Evolutionary conservation across 2,797 vertebrate species (phyloP), one percentile per base, ranked within the genome.

Genomic region (Otolemur crassicaudatus): DNA sequence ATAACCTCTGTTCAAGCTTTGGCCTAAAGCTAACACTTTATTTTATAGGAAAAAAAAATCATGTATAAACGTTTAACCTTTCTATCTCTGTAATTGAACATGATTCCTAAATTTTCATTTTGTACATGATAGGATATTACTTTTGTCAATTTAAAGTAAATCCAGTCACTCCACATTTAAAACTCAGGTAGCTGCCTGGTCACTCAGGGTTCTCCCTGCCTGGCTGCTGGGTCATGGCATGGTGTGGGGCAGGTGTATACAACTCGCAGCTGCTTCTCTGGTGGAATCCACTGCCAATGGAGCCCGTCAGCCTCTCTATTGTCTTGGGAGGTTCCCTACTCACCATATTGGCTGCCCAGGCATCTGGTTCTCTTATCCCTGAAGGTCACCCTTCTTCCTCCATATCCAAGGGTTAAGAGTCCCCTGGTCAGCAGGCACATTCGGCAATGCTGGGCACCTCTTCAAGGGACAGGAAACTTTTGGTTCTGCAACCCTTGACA

Each of bases 171-270:
- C 27, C 67, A 22, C 12, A 61, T 46, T 80, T 16, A 81, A 14
- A 60, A 13, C 12, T 8, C 31, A 46, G 46, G 60, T 11, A 17
- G 4, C 34, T 7, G 0, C 90, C 43, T 7, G 6, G 23, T 46
- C 40, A 34, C 9, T 43, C 43, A 27, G 61, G 13, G 1, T 43
- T 29, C 4, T 3, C 61, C 20, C 1, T 17, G 0, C 43, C 7
- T 6, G 34, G 82, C 2, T 5, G 31, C n/a, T n/a, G 13, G 2
- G 7, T 19, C 9, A 4, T 2, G 1, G 6, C 0, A 2, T 8
- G 49, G 14, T 0, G 0, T 14, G 25, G 27, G 37, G 53, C 10
- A 7, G 25, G 61, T 7, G 4, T 8, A 2, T 31, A 10, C 6
- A 1, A 11, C 2, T 31, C 25, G 0, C 17, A 31, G 27, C 17